Conservation (phyloP, 92 coral and sea anemone species). For the Muricea muricata region DNA sequence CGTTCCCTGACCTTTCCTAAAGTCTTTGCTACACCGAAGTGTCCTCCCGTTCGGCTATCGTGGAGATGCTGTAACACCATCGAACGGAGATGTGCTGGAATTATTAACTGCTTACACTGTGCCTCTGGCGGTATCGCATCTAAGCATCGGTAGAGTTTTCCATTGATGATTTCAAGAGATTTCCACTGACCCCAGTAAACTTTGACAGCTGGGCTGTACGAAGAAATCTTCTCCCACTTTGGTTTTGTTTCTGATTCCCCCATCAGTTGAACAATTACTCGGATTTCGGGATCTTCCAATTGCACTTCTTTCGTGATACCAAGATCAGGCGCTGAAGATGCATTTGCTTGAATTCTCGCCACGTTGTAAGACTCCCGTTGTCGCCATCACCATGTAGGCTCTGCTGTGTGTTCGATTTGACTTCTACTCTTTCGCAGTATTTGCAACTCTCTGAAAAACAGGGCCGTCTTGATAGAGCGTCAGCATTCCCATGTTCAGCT, state of each 20-base stretch:
- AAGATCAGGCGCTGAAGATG: background rate
- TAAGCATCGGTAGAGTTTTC: too few relatives aligned
- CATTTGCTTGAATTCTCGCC: background rate
- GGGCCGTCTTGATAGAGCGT: background rate
- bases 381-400: background rate
- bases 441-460: background rate
- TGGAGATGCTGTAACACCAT: constrained; percentile 39
- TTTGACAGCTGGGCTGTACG: background rate
- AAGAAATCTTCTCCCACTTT: background rate
- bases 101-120: constrained; percentile 25
- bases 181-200: constrained; percentile 2
- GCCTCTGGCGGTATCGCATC: background rate
- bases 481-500: too few relatives aligned
- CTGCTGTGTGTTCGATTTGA: background rate
- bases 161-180: background rate
- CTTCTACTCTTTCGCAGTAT: background rate
- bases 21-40: constrained; percentile 55
- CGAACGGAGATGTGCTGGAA: constrained; percentile 24
- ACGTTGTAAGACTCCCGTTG: background rate
- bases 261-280: background rate
- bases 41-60: constrained; percentile 50
- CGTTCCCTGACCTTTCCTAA: constrained; percentile 41
- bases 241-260: background rate
- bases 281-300: background rate
- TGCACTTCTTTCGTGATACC: background rate